Base-by-base conservation (phyloP, 1,140 invertebrate genomes). In the Caligus rogercresseyi region DNA sequence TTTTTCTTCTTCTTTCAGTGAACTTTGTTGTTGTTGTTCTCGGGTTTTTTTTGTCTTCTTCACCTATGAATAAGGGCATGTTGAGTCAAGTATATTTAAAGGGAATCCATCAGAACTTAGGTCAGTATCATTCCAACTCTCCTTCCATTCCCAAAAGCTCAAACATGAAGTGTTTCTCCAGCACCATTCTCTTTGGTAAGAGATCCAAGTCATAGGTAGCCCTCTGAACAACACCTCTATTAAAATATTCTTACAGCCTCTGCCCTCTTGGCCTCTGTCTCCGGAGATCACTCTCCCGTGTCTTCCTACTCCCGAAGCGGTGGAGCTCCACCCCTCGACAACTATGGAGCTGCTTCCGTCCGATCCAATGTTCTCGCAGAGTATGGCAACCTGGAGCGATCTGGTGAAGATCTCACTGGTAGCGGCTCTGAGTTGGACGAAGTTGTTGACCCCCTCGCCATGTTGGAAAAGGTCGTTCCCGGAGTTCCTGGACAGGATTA, bases 401-500 rank as follows among this genome's bases (percentile, higher is more conserved):
- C 31, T 43, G 31, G 31, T 43, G n/a, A 43, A 11, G 31, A 43
- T 43, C 31, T 43, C 31, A 43, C 31, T 43, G 31, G 31, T 11
- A 43, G 31, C n/a, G 31, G 31, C 7, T 43, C 31, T n/a, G 31
- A 43, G n/a, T 43, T 43, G 31, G 16, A 54, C 11, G 58, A 16
- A 51, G 26, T 16, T 18, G 58, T 16, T 60, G 25, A 62, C 64
- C 59, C 58, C 7, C 52, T 66, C 13, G 55, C 61, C 56, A 79
- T 78, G 61, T 43, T 63, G 62, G 57, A 63, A 31, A 64, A 63
- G 18, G 52, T 68, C 11, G 68, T 70, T n/a, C 70, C 70, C 20
- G 69, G 69, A 52, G 65, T 68, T 1, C 67, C 70, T 11, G 70
- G 70, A n/a, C 64, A 64, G 25, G 69, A 71, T 58, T 71, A 71